phyloP scores from a whole-genome alignment of 2,113 vertebrate genomes.

The Pyrgilauda ruficollis region DNA sequence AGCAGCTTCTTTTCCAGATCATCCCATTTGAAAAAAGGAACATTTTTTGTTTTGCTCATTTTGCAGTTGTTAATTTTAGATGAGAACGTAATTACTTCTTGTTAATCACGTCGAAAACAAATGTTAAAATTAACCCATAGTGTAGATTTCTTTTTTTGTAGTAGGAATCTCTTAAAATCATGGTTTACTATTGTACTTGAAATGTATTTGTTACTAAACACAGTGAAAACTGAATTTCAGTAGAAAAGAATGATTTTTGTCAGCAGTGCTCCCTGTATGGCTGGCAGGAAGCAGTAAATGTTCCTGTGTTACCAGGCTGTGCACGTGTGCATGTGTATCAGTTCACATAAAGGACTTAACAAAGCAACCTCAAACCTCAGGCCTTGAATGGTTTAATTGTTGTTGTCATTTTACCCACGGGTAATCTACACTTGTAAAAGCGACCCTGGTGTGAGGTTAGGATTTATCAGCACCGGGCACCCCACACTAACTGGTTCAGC shows the following conservation, averaged over 20 bases:
- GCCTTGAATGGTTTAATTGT: slow-evolving; percentile 28
- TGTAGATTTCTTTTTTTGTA: neutral
- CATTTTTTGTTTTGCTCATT: neutral
- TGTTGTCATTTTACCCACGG: neutral
- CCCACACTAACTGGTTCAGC: neutral
- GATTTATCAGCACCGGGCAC: neutral
- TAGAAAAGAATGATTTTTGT: neutral
- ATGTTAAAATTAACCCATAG: neutral
- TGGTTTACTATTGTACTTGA: neutral
- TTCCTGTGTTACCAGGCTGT: neutral
- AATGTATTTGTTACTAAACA: neutral
- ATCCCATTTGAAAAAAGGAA: neutral
- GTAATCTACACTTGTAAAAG: slow-evolving; percentile 8
- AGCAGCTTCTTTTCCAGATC: neutral
- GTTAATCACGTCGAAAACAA: neutral
- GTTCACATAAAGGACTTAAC: neutral
- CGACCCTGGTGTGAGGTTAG: neutral
- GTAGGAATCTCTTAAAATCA: neutral
- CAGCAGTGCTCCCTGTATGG: neutral
- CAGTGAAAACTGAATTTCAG: neutral
- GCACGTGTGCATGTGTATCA: neutral
- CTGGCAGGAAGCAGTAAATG: neutral
- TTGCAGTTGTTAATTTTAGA: neutral
- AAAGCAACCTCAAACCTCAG: neutral
- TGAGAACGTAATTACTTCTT: neutral